Conservation (phyloP, 2,113 vertebrate genomes). For the Trachemys scripta region DNA sequence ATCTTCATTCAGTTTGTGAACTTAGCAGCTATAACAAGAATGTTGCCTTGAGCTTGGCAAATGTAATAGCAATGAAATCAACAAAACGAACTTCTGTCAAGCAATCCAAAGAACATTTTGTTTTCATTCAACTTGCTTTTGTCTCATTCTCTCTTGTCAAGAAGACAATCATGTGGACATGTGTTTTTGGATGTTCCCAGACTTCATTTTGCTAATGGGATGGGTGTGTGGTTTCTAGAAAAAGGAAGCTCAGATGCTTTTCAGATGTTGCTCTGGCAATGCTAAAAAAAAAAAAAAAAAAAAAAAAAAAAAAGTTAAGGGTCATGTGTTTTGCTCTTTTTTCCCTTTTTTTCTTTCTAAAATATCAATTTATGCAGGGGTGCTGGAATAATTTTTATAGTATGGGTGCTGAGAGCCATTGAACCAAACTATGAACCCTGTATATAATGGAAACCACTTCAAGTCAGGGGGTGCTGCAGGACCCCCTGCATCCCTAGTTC, state of each 20-base stretch:
- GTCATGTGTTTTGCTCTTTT: neutral
- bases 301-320: neutral
- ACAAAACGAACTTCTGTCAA: neutral
- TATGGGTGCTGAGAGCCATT: too few relatives aligned
- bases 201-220: neutral
- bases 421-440: too few relatives aligned
- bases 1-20: neutral
- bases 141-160: neutral
- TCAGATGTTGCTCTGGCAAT: conserved; percentile 17
- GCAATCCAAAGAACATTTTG: conserved; percentile 47
- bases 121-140: conserved; percentile 48
- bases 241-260: conserved; percentile 7
- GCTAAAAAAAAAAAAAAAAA: neutral
- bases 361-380: neutral
- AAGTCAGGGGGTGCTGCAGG: too few relatives aligned
- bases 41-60: neutral
- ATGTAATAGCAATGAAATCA: neutral
- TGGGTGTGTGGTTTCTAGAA: neutral
- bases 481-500: too few relatives aligned
- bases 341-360: neutral
- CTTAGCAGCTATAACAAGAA: neutral
- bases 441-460: too few relatives aligned
- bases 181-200: conserved; percentile 12
- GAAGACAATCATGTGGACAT: neutral
- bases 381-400: too few relatives aligned